Evolutionary conservation across 2,797 vertebrate species (phyloP).

Genomic region (Scolopax bukidnonensis): DNA sequence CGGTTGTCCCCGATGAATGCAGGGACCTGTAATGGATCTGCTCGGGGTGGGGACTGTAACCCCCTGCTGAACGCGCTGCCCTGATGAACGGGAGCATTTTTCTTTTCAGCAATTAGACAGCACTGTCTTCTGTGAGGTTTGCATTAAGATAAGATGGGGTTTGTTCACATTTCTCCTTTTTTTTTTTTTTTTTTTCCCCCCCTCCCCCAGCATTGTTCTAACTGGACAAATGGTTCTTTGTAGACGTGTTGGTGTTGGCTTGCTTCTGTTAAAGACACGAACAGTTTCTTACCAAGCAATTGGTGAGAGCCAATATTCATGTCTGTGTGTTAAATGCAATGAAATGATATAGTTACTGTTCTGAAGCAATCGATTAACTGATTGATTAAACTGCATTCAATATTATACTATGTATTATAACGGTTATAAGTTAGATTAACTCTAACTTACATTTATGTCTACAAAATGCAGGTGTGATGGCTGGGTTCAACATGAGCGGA

Average conservation of each 20-base stretch:
- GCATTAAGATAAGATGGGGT: conserved; percentile 47
- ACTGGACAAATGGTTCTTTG: conserved; percentile 51
- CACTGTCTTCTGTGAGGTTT: conserved; percentile 43
- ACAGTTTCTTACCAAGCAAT: background rate
- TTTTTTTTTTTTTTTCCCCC: background rate
- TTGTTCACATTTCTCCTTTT: conserved; percentile 37
- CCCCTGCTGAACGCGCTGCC: background rate
- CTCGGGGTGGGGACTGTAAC: background rate
- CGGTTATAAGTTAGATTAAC: background rate
- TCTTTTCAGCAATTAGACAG: background rate
- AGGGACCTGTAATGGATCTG: conserved; percentile 7
- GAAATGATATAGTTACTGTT: background rate
- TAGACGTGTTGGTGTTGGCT: background rate
- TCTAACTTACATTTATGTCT: conserved; percentile 25
- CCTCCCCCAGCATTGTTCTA: background rate
- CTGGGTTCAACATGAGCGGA: conserved; percentile 98
- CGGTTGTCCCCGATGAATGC: conserved; percentile 5
- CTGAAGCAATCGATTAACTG: background rate
- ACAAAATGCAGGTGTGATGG: conserved; percentile 90
- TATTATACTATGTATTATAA: background rate
- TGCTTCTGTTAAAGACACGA: background rate
- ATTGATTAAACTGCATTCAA: background rate
- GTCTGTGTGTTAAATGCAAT: background rate
- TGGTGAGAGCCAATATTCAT: background rate
- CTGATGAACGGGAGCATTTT: conserved; percentile 39